Conservation (phyloP, 1,140 invertebrate species). For the Drosophila navojoa region DNA sequence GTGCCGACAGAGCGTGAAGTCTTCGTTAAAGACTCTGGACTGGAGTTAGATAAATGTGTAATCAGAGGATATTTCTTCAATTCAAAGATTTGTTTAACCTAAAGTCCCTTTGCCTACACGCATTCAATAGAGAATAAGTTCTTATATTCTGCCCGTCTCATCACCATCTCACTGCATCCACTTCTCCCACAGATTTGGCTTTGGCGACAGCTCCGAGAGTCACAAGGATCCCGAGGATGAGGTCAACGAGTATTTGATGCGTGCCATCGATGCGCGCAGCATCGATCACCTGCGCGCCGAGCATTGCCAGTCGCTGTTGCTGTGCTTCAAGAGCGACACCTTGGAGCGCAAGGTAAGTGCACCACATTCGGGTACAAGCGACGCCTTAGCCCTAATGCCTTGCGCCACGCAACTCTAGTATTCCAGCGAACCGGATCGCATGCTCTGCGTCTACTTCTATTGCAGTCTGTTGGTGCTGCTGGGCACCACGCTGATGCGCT, state of each 20-base stretch:
- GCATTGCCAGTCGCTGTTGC: conserved; percentile 91
- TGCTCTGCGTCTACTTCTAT: conserved; percentile 93
- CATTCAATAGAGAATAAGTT: no score
- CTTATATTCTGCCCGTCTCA: no score
- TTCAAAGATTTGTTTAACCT: no score
- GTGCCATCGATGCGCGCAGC: conserved; percentile 96
- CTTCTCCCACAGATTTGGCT: conserved; percentile 89
- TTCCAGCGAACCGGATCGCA: conserved; percentile 90
- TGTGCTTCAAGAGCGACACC: conserved; percentile 91
- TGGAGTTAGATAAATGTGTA: no score
- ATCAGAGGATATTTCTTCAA: no score
- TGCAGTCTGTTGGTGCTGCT: conserved; percentile 91
- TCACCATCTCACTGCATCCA: no score
- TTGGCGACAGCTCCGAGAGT: conserved; percentile 86
- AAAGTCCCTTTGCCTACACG: no score
- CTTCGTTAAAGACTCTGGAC: no score
- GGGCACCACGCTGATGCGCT: conserved; percentile 87
- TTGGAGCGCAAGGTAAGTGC: conserved; percentile 91
- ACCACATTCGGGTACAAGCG: neutral
- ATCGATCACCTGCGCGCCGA: conserved; percentile 94
- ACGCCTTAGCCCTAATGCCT: neutral
- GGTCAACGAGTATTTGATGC: conserved; percentile 96
- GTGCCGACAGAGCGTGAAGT: neutral
- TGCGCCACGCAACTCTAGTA: conserved; percentile 86
- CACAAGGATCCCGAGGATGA: conserved; percentile 93